Percentiles rank a stretch among this genome's conserved stretches.
Conservation (phyloP, 2,113 vertebrate genomes). For the Thamnophis sirtalis region DNA sequence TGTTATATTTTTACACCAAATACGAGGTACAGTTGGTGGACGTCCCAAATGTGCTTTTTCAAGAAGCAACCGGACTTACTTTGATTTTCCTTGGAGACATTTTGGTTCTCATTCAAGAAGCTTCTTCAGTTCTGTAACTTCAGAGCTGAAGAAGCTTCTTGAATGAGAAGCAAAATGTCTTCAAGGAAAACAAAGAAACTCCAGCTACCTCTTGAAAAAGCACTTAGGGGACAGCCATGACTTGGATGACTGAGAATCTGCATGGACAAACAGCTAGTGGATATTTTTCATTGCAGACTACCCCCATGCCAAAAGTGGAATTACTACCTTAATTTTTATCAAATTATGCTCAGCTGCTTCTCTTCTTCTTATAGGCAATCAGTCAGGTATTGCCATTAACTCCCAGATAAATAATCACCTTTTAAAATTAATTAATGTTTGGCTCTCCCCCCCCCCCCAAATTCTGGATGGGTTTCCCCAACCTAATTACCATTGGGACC, state of each 20-base stretch:
- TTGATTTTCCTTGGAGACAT: neutral
- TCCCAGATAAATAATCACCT: neutral
- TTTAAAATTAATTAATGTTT: neutral
- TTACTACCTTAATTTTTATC: neutral
- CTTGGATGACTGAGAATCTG: neutral
- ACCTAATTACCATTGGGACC: neutral
- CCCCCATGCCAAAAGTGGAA: neutral
- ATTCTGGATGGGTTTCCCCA: neutral
- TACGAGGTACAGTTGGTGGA: neutral
- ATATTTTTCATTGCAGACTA: neutral
- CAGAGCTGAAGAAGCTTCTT: neutral
- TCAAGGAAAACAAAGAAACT: neutral
- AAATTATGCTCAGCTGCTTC: neutral
- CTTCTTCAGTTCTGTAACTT: neutral
- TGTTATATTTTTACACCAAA: neutral
- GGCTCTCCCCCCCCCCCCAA: neutral
- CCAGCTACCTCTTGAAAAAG: neutral
- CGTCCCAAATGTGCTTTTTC: neutral
- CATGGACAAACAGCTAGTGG: neutral
- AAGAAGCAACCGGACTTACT: neutral
- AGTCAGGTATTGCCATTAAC: neutral
- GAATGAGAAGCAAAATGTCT: neutral
- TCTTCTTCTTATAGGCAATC: neutral
- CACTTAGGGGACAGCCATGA: neutral
- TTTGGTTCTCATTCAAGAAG: neutral